A percentile compares a stretch with the other conserved stretches of the same genome.
These are phyloP conservation scores for Ligdia adustata DNA, from an alignment of 2,888 invertebrate species.

Conservation along the genomic window DNA sequence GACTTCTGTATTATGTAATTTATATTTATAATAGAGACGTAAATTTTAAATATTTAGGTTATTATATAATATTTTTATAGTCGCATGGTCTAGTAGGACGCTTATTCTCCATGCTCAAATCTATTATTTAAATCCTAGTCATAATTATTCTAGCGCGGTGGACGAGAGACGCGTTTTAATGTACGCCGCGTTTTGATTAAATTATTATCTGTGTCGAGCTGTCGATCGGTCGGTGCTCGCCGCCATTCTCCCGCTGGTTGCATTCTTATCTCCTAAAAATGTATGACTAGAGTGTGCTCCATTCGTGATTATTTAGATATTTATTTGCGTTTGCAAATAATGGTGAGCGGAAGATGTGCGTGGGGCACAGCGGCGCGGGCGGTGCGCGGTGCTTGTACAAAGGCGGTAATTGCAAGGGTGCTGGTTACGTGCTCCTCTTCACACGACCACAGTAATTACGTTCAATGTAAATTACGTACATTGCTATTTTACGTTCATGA, in stretches of 20 bases:
- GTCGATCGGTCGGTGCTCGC: conserved; percentile 24
- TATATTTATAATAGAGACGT: conserved; percentile 65
- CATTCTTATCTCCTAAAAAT: neutral
- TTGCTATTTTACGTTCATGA: conserved; percentile 65
- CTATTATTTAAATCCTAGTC: conserved; percentile 80
- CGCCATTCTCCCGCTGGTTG: conserved; percentile 21
- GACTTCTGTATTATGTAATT: conserved; percentile 65
- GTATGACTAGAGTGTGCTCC: neutral
- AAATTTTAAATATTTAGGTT: conserved; percentile 60
- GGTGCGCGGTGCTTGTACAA: conserved; percentile 27
- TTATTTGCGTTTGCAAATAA: conserved; percentile 8
- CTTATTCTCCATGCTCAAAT: conserved; percentile 82
- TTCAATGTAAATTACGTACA: conserved; percentile 58
- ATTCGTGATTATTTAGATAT: neutral
- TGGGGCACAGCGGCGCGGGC: neutral
- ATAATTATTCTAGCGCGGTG: conserved; percentile 70
- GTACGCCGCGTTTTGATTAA: conserved; percentile 49
- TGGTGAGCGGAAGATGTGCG: neutral
- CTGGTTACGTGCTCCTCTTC: conserved; percentile 51
- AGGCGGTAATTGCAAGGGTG: conserved; percentile 52
- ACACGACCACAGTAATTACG: conserved; percentile 54
- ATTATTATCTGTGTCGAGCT: conserved; percentile 51
- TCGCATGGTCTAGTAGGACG: conserved; percentile 77
- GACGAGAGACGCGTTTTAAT: conserved; percentile 47
- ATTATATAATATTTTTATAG: conserved; percentile 78